Conservation (phyloP, 64 coral and sea anemone genomes). For the Dendronephthya gigantea region DNA sequence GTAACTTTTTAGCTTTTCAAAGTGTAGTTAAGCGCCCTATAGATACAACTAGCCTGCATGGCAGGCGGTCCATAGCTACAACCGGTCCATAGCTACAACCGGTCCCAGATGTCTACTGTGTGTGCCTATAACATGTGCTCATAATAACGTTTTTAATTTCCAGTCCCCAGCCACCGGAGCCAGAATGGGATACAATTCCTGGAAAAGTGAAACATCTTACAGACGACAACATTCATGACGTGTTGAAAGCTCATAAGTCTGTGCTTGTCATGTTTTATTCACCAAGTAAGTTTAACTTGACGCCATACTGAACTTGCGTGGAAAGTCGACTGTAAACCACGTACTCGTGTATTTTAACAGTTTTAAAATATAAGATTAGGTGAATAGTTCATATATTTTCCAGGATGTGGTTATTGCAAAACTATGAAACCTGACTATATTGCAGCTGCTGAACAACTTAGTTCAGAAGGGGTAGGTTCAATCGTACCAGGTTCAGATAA, state of each 20-base stretch:
- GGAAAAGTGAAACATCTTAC: constrained; percentile 78
- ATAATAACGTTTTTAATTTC: neutral
- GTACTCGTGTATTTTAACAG: no score
- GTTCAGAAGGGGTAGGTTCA: neutral
- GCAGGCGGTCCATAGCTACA: no score
- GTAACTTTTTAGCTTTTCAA: no score
- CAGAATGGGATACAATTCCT: constrained; percentile 81
- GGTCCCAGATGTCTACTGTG: no score
- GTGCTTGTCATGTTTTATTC: constrained; percentile 85
- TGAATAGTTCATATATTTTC: neutral
- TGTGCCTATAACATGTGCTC: neutral
- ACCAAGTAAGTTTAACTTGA: constrained; percentile 51
- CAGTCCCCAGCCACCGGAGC: constrained; percentile 54
- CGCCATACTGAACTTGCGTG: no score
- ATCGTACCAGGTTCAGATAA: neutral
- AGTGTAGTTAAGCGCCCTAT: no score
- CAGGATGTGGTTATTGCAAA: neutral
- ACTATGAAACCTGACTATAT: neutral
- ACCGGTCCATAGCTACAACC: no score
- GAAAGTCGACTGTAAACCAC: no score
- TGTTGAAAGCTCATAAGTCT: constrained; percentile 46
- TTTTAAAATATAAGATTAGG: no score
- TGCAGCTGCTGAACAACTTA: neutral
- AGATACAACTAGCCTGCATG: no score
- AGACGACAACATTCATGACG: constrained; percentile 48